phyloP scores from a whole-genome alignment of 2,113 vertebrate genomes.

The Gavia stellata region DNA sequence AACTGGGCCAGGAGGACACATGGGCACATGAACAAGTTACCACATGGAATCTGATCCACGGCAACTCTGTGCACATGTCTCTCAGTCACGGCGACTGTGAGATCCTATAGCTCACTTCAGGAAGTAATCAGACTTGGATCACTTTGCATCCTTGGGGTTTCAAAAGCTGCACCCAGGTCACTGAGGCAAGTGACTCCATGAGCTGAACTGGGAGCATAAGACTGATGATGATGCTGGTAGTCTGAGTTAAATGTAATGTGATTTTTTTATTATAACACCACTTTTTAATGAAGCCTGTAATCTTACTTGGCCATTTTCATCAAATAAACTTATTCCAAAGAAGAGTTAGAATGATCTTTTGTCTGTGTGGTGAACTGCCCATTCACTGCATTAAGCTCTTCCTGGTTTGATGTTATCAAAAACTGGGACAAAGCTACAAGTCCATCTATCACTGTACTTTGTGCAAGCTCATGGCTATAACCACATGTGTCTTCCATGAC shows the following conservation, averaged over 20 bases:
- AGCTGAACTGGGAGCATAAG: not conserved
- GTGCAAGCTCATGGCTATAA: not conserved
- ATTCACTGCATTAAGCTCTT: not conserved
- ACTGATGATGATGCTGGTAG: not conserved
- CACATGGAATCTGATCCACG: not conserved
- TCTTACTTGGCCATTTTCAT: not conserved
- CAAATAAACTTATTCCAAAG: not conserved
- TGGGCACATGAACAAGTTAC: not conserved
- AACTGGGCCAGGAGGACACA: not conserved
- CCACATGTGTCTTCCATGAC: not conserved
- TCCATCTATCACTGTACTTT: not conserved
- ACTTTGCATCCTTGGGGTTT: not conserved
- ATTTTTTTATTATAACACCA: not conserved
- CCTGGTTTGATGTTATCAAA: not conserved
- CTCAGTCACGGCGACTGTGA: not conserved
- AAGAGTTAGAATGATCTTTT: not conserved
- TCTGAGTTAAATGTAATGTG: not conserved
- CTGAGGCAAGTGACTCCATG: not conserved
- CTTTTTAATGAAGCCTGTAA: not conserved
- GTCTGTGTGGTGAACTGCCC: not conserved
- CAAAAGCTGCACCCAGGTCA: not conserved
- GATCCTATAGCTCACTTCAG: not conserved
- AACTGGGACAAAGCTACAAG: not conserved
- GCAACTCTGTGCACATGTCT: fast-evolving
- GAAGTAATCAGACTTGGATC: not conserved